A percentile compares a stretch with the other conserved stretches of the same genome.
phyloP scores from a whole-genome alignment of 2,888 invertebrate genomes.

The Heteromyza rotundicornis region DNA sequence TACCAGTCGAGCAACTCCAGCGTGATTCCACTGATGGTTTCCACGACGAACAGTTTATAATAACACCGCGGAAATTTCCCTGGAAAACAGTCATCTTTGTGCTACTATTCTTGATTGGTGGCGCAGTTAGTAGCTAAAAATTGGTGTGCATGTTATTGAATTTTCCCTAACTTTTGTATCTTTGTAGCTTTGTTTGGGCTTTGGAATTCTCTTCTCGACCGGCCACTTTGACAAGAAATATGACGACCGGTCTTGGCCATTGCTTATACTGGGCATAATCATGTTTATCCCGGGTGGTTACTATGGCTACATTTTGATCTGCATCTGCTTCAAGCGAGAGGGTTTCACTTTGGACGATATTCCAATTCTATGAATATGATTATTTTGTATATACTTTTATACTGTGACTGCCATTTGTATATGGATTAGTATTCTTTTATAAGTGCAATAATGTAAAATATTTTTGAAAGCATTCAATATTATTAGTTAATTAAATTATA shows the following conservation, averaged over 20 bases:
- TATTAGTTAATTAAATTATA: too few relatives aligned
- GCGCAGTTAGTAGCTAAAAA: constrained; percentile 63
- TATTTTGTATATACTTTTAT: too few relatives aligned
- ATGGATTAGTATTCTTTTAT: too few relatives aligned
- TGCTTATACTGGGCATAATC: constrained; percentile 82
- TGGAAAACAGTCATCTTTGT: constrained; percentile 85
- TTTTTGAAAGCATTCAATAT: too few relatives aligned
- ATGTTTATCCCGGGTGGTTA: constrained; percentile 94
- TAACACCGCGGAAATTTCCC: constrained; percentile 75
- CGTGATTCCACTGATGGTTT: constrained; percentile 10
- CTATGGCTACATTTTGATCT: constrained; percentile 86
- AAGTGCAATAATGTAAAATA: too few relatives aligned
- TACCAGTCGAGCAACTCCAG: too few relatives aligned
- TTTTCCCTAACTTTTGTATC: too few relatives aligned
- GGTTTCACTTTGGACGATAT: constrained; percentile 45
- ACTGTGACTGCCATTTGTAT: too few relatives aligned
- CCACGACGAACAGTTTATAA: constrained; percentile 66
- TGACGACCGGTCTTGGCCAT: constrained; percentile 86
- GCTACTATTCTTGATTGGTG: constrained; percentile 76
- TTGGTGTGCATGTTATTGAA: background rate
- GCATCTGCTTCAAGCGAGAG: constrained; percentile 65
- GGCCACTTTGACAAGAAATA: constrained; percentile 85
- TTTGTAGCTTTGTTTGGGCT: constrained; percentile 68
- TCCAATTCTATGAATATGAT: constrained; percentile 32
- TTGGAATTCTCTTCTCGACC: constrained; percentile 78